Conservation (phyloP, 2,888 invertebrate species). For the Pterostichus madidus region DNA sequence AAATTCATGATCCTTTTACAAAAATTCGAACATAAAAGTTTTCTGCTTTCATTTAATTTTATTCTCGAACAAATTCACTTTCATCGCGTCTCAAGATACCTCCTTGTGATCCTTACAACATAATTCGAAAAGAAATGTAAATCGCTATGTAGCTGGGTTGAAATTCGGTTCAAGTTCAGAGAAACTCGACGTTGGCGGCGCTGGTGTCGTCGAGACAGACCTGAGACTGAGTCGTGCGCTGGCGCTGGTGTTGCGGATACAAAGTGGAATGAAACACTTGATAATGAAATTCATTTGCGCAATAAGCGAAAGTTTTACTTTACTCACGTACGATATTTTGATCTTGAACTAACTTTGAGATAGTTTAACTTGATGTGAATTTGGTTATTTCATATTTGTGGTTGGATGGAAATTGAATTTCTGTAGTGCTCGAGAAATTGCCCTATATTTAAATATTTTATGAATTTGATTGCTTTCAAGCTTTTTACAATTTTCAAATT, state of each 20-base stretch:
- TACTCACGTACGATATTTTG: constrained; percentile 1
- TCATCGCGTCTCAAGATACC: background rate
- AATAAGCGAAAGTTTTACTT: constrained; percentile 45
- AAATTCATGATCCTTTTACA: background rate
- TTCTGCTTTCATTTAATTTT: background rate
- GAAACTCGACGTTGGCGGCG: constrained; percentile 29
- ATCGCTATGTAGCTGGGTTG: constrained; percentile 1
- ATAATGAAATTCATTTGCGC: constrained; percentile 54
- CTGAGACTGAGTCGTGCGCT: background rate
- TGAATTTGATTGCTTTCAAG: too few species aligned
- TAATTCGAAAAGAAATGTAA: constrained; percentile 32
- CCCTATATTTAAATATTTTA: too few species aligned
- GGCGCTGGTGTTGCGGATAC: too few species aligned
- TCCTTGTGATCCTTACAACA: background rate
- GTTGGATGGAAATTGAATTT: too few species aligned
- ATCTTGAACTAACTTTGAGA: constrained; percentile 20
- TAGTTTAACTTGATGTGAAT: too few species aligned
- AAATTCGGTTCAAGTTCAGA: constrained; percentile 46
- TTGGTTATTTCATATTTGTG: too few species aligned
- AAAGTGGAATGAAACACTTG: constrained; percentile 15
- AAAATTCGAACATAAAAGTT: background rate
- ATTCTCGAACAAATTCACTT: background rate
- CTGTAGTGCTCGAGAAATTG: too few species aligned
- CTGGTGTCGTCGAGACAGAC: constrained; percentile 11
- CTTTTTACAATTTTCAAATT: too few species aligned